A percentile compares a stretch with the other conserved stretches of the same genome.
Evolutionary conservation across 2,113 vertebrate species (phyloP).

Genomic region (Anolis sagrei): DNA sequence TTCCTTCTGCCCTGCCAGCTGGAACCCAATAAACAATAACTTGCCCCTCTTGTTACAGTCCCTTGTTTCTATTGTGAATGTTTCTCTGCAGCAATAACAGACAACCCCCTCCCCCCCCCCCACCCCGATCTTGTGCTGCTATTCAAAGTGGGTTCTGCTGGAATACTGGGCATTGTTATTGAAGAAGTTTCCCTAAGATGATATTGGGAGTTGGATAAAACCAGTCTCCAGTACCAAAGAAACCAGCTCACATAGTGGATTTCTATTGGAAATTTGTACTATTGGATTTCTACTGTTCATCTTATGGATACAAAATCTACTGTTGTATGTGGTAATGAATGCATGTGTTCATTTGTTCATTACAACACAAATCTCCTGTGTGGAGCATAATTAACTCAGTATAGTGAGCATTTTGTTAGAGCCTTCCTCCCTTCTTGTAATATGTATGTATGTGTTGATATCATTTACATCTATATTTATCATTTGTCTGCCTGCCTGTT

Average conservation of each 20-base stretch:
- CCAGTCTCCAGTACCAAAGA: conserved; percentile 13
- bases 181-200: background rate
- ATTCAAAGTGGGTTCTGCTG: background rate
- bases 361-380: conserved; percentile 37
- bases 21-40: background rate
- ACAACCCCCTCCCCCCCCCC: background rate
- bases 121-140: background rate
- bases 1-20: too few species aligned
- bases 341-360: too few species aligned
- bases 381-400: conserved; percentile 51
- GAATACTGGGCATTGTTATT: conserved; percentile 32
- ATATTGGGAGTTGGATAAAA: conserved; percentile 26
- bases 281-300: too few species aligned
- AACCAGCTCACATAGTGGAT: conserved; percentile 40
- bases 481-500: background rate
- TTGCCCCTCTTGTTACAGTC: background rate
- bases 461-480: background rate
- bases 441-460: background rate
- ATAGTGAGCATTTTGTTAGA: conserved; percentile 35
- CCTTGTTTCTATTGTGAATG: background rate
- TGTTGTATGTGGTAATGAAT: conserved; percentile 22
- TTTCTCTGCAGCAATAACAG: background rate
- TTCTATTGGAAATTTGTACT: too few species aligned
- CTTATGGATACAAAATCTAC: conserved; percentile 37
- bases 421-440: background rate